Conservation (phyloP, 2,888 invertebrate genomes). For the Parelbella ahira region DNA sequence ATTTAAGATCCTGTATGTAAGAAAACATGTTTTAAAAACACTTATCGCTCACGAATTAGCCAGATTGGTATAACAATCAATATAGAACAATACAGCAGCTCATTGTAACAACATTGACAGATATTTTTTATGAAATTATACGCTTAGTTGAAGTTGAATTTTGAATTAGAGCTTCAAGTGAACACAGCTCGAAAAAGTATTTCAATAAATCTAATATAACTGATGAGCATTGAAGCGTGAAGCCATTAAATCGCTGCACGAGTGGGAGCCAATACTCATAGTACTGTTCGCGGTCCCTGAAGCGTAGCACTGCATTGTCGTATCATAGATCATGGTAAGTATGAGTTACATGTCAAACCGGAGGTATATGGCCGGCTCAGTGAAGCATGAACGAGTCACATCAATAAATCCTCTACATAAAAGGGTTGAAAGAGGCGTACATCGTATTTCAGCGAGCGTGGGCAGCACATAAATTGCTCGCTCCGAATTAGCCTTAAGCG, state of each 20-base stretch:
- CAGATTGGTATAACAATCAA: no score
- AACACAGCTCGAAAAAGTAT: no score
- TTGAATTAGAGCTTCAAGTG: no score
- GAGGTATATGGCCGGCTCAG: slow-evolving; percentile 51
- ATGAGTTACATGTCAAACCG: slow-evolving; percentile 59
- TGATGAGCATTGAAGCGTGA: slow-evolving; percentile 6
- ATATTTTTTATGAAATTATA: no score
- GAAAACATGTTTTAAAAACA: no score
- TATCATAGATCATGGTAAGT: slow-evolving; percentile 60
- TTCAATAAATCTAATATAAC: background rate
- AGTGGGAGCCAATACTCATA: slow-evolving; percentile 13
- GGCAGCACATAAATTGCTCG: slow-evolving; percentile 69
- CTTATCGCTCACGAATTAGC: no score
- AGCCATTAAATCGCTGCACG: slow-evolving; percentile 12
- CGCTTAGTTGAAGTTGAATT: no score
- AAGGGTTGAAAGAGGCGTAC: slow-evolving; percentile 67
- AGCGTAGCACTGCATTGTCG: slow-evolving; percentile 47
- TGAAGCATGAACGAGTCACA: slow-evolving; percentile 58
- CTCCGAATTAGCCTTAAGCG: slow-evolving; percentile 68
- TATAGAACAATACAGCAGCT: no score
- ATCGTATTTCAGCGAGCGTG: slow-evolving; percentile 69
- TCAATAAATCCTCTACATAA: slow-evolving; percentile 72
- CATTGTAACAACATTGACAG: no score
- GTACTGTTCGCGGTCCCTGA: slow-evolving; percentile 45
- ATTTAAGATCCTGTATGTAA: no score